Evolutionary conservation across 2,113 vertebrate species (phyloP).

Genomic region (Heliornis fulica): DNA sequence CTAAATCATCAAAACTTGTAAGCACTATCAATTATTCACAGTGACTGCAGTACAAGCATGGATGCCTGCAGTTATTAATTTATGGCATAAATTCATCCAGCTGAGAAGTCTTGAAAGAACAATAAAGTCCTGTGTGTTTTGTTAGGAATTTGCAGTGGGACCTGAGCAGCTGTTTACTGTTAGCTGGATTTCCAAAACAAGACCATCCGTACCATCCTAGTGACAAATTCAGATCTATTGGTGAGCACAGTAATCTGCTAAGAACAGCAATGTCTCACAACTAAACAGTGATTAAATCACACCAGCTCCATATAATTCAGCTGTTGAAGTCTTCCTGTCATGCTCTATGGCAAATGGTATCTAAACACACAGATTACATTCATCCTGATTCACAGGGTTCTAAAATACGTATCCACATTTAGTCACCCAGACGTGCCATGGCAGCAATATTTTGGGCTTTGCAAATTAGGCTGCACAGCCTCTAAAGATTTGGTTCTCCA

Average conservation of each 20-base stretch:
- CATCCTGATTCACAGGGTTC: not conserved
- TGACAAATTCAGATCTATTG: not conserved
- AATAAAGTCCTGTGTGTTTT: not conserved
- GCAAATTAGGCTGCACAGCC: not conserved
- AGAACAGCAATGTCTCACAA: not conserved
- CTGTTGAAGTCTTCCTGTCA: not conserved
- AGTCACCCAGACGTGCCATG: not conserved
- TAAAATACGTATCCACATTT: not conserved
- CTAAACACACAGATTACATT: not conserved
- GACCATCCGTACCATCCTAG: accelerated
- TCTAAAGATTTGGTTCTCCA: not conserved
- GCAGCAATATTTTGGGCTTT: not conserved
- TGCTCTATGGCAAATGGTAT: not conserved
- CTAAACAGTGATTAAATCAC: not conserved
- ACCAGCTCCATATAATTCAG: not conserved
- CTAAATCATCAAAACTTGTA: conserved; percentile 39
- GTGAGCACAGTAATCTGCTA: not conserved
- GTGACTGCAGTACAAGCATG: not conserved
- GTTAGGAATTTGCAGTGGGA: not conserved
- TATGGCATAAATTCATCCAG: not conserved
- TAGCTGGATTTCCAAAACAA: not conserved
- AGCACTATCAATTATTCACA: conserved; percentile 13
- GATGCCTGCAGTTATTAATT: not conserved
- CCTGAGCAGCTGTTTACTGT: not conserved
- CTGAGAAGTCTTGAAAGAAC: not conserved